phyloP scores from a whole-genome alignment of 2,797 vertebrate genomes.

The Prunella strophiata region DNA sequence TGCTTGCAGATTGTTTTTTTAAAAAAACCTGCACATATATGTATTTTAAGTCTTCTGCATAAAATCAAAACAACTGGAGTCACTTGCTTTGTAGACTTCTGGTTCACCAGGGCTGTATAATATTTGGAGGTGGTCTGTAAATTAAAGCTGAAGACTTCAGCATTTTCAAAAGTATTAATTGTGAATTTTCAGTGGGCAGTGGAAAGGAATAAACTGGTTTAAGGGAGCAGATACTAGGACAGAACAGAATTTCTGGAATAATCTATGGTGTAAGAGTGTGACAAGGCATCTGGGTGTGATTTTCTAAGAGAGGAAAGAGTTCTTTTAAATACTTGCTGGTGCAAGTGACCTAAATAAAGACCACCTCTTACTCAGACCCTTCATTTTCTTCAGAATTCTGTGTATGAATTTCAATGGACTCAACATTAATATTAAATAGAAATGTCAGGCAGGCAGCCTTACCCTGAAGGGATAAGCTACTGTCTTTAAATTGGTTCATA shows the following conservation, averaged over 20 bases:
- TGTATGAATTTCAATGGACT: not conserved
- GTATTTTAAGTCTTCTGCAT: not conserved
- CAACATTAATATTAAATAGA: not conserved
- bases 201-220: not conserved
- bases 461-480: not conserved
- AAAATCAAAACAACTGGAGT: slow-evolving; percentile 12
- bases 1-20: not conserved
- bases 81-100: not conserved
- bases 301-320: not conserved
- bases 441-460: not conserved
- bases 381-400: not conserved
- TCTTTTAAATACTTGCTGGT: not conserved
- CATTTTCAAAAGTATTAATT: not conserved
- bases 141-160: not conserved
- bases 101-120: not conserved
- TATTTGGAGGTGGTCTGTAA: not conserved
- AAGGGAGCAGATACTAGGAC: not conserved
- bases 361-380: not conserved
- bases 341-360: not conserved
- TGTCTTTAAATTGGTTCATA: not conserved
- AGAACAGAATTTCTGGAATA: not conserved
- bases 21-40: not conserved
- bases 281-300: not conserved
- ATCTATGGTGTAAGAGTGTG: not conserved
- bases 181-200: not conserved